Evolutionary conservation across 53 echinoderm and acorn worm species (phyloP), one percentile per base, ranked within the genome.

Genomic region (Luidia sarsii): DNA sequence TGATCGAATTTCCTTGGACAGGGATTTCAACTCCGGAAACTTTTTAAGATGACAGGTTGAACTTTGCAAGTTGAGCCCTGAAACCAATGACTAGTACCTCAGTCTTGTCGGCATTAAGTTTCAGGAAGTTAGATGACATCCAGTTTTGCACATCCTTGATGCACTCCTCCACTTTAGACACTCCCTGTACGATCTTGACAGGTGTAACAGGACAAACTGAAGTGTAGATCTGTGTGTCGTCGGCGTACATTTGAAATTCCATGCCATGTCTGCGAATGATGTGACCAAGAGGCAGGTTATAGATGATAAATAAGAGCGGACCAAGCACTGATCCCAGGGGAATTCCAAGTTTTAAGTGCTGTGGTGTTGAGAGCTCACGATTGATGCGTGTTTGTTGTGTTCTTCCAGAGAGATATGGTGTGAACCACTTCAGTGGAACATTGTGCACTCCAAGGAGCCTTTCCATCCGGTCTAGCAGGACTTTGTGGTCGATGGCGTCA

Each of bases 161-260:
- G n/a, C n/a, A n/a, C n/a, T n/a, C n/a, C n/a, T n/a, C n/a, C n/a
- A n/a, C n/a, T n/a, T n/a, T n/a, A n/a, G n/a, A n/a, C n/a, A n/a
- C n/a, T n/a, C n/a, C n/a, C n/a, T n/a, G n/a, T n/a, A n/a, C n/a
- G n/a, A n/a, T n/a, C n/a, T n/a, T n/a, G n/a, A n/a, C n/a, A n/a
- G n/a, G n/a, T n/a, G n/a, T n/a, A n/a, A n/a, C n/a, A n/a, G n/a
- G n/a, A n/a, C n/a, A n/a, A n/a, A n/a, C n/a, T n/a, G n/a, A n/a
- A n/a, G n/a, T 75, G 39, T 59, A 75, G 35, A 60, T 9, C 60
- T 75, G 77, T 75, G 60, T 39, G 39, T 75, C 77, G 18, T 75
- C 77, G 3, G 77, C 77, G 39, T 75, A 75, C 13, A 31, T 37
- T 24, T 75, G 77, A 31, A 7, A 52, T 13, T 3, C 22, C 67